Conservation (phyloP, 1,140 invertebrate species). For the Phymastichus coffea region DNA sequence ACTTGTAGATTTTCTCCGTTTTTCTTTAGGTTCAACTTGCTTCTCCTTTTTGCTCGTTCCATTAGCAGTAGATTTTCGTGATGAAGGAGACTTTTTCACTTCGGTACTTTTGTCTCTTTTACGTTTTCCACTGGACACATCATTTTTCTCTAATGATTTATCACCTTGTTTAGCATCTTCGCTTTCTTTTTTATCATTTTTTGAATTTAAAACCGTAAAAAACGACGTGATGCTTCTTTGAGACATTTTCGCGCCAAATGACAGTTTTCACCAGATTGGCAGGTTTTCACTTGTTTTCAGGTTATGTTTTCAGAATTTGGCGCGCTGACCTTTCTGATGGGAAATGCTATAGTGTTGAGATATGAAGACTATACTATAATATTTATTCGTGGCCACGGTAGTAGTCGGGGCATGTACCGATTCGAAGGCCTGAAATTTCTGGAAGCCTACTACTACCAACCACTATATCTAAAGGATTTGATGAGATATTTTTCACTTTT, state of each 20-base stretch:
- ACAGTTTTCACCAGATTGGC: too few relatives aligned
- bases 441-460: too few relatives aligned
- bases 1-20: background rate
- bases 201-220: constrained; percentile 28
- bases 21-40: background rate
- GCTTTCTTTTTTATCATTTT: constrained; percentile 3
- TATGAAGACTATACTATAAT: too few relatives aligned
- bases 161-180: background rate
- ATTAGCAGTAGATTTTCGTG: background rate
- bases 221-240: constrained; percentile 46
- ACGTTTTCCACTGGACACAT: background rate
- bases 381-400: too few relatives aligned
- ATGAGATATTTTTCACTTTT: too few relatives aligned
- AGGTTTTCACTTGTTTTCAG: too few relatives aligned
- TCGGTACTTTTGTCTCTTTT: constrained; percentile 11
- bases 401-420: too few relatives aligned
- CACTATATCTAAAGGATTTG: too few relatives aligned
- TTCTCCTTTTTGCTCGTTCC: background rate
- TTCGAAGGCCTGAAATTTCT: too few relatives aligned
- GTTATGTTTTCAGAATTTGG: too few relatives aligned
- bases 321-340: too few relatives aligned
- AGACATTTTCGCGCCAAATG: constrained; percentile 33
- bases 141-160: background rate
- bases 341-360: too few relatives aligned
- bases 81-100: background rate